Evolutionary conservation across 2,797 vertebrate species (phyloP).

Genomic region (Sebastes dallii): DNA sequence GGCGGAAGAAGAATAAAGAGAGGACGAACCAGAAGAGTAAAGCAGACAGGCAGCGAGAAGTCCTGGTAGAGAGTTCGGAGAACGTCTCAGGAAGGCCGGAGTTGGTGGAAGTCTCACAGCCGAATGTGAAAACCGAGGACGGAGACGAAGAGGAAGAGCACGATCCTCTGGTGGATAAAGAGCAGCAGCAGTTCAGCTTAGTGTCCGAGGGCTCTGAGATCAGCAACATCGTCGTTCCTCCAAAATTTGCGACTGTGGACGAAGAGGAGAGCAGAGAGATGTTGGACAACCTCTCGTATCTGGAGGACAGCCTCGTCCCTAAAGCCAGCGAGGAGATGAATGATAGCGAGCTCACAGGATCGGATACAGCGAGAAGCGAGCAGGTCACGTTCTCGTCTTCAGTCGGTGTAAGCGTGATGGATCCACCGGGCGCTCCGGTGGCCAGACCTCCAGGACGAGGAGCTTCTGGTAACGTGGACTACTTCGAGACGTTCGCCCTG

Average conservation of each 20-base stretch:
- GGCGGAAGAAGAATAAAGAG: constrained; percentile 78
- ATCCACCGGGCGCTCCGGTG: constrained; percentile 72
- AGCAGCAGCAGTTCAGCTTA: constrained; percentile 85
- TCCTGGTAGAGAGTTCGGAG: constrained; percentile 40
- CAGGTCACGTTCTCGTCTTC: not conserved
- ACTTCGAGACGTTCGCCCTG: constrained; percentile 91
- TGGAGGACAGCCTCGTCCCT: constrained; percentile 82
- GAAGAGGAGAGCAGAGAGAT: constrained; percentile 90
- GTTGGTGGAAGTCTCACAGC: constrained; percentile 75
- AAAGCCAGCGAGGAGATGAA: constrained; percentile 66
- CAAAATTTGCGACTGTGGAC: constrained; percentile 85
- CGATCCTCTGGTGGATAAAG: constrained; percentile 73
- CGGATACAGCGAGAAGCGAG: not conserved
- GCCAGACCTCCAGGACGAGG: constrained; percentile 50
- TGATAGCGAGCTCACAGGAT: constrained; percentile 34
- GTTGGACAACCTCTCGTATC: constrained; percentile 89
- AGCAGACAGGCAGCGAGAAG: constrained; percentile 15
- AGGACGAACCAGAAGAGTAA: constrained; percentile 41
- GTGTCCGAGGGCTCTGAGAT: constrained; percentile 94
- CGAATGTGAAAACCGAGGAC: constrained; percentile 70
- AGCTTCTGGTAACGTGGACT: constrained; percentile 81
- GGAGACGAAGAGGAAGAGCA: constrained; percentile 29
- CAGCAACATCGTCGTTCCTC: constrained; percentile 90
- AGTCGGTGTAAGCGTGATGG: constrained; percentile 21
- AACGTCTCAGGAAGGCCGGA: constrained; percentile 72